Percentiles rank a stretch among this genome's conserved stretches.
phyloP scores from a whole-genome alignment of 2,113 vertebrate species.

The Varanus salvator region DNA sequence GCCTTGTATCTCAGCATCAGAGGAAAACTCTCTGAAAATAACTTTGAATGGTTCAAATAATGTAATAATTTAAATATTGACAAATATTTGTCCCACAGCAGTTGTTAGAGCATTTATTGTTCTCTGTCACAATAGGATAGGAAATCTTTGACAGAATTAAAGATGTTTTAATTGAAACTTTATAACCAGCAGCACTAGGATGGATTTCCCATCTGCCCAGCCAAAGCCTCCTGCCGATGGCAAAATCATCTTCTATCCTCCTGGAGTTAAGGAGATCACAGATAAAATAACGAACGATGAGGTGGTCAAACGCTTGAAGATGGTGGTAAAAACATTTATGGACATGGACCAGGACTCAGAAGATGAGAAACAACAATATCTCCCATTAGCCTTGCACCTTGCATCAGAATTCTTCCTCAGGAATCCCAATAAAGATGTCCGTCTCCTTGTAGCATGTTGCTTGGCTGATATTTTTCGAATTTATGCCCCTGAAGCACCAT shows the following conservation, averaged over 20 bases:
- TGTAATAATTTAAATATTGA: neutral
- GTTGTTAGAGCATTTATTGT: neutral
- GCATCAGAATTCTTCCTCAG: conserved; percentile 99
- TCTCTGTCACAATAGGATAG: neutral
- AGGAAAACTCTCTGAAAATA: neutral
- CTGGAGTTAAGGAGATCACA: conserved; percentile 98
- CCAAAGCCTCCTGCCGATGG: conserved; percentile 89
- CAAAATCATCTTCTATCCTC: conserved; percentile 95
- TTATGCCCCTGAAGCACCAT: conserved; percentile 98
- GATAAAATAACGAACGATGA: conserved; percentile 99
- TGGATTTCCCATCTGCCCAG: conserved; percentile 93
- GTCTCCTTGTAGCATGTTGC: conserved; percentile 97
- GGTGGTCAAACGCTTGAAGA: conserved; percentile 97
- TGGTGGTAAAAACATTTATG: conserved; percentile 99
- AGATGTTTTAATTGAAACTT: conserved; percentile 67
- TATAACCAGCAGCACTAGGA: conserved; percentile 80
- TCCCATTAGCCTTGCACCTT: conserved; percentile 95
- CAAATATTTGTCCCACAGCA: neutral
- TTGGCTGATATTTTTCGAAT: conserved; percentile 99
- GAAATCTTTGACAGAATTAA: neutral
- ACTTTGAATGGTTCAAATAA: neutral
- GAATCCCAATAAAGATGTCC: conserved; percentile 99
- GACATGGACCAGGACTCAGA: conserved; percentile 99
- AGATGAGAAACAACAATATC: conserved; percentile 99
- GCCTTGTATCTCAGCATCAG: neutral